Evolutionary conservation across 2,888 invertebrate genomes (phyloP), one percentile per base, ranked within the genome.

Genomic region (Oscheius onirici): DNA sequence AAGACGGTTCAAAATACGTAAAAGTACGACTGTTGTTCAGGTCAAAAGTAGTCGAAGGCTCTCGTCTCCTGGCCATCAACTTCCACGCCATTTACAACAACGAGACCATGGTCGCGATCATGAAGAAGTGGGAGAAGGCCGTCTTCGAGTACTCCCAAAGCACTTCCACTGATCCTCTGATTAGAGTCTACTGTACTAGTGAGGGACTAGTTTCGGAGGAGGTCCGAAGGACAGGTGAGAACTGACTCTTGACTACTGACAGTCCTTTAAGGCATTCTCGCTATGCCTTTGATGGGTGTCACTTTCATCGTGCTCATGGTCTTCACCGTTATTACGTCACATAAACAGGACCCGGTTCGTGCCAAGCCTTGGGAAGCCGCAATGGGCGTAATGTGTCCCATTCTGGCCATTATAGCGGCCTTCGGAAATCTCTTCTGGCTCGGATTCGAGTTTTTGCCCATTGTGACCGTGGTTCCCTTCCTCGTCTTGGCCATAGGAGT

Each of bases 401-500:
- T 85, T n/a, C 68, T 87, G n/a, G 84, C 87, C 22, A 54, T 87
- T 17, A 75, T 74, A 34, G 85, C 86, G 10, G 80, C 84, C 1
- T 87, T 87, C 70, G 87, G 87, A 52, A 73, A 80, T 28, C 66
- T 87, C 13, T 86, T 87, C 74, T 87, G 84, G 86, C 65, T 86
- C 28, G 84, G 82, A 17, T 86, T 84, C 70, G 85, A 87, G 55
- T 86, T 84, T 69, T 69, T 86, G 28, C 87, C 87, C 6, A 87
- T 87, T 55, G 83, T 86, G 41, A 84, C 84, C 8, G 87, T 87
- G 8, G 85, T 87, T 26, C 87, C 87, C 6, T 87, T 87, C 71
- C 77, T 87, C 52, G 79, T 87, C 43, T 73, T 87, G 15, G 85
- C 87, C 41, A 85, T 87, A 43, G 87, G 87, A 10, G 86, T 87